A percentile compares a stretch with the other conserved stretches of the same genome.
These are phyloP conservation scores for Nesoenas mayeri DNA, from an alignment of 2,113 vertebrate species.

Conservation along the genomic window DNA sequence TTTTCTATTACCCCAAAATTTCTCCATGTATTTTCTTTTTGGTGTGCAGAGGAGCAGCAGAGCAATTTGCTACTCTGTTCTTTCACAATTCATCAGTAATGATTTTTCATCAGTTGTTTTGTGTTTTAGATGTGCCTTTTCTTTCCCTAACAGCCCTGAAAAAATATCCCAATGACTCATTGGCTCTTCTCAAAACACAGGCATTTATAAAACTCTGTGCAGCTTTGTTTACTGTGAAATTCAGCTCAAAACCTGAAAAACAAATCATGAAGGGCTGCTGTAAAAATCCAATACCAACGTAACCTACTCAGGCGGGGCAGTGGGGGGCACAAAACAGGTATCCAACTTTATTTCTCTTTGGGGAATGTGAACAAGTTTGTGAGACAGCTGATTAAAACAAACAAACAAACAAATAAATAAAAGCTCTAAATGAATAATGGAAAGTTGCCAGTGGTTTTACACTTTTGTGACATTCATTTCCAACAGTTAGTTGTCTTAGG, in stretches of 20 bases:
- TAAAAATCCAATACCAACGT: not conserved
- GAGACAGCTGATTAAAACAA: fast-evolving
- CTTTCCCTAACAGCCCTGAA: not conserved
- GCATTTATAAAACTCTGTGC: not conserved
- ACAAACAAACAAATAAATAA: not conserved
- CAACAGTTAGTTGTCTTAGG: not conserved
- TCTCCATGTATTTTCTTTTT: not conserved
- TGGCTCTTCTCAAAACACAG: not conserved
- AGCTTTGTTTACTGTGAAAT: not conserved
- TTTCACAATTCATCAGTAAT: not conserved
- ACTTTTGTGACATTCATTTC: not conserved
- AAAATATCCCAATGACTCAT: not conserved
- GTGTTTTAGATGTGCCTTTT: not conserved
- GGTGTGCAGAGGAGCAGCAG: not conserved
- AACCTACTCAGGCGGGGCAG: not conserved
- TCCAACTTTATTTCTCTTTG: not conserved
- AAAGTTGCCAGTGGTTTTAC: not conserved
- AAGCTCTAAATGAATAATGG: not conserved
- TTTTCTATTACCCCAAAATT: not conserved
- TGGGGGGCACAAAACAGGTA: too few relatives aligned
- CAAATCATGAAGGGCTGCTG: not conserved
- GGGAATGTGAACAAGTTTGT: not conserved
- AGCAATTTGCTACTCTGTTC: not conserved
- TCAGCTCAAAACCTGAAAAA: not conserved
- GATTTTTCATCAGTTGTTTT: not conserved